Evolutionary conservation across 2,888 invertebrate species (phyloP).

Genomic region (Neoitamus cyanurus): DNA sequence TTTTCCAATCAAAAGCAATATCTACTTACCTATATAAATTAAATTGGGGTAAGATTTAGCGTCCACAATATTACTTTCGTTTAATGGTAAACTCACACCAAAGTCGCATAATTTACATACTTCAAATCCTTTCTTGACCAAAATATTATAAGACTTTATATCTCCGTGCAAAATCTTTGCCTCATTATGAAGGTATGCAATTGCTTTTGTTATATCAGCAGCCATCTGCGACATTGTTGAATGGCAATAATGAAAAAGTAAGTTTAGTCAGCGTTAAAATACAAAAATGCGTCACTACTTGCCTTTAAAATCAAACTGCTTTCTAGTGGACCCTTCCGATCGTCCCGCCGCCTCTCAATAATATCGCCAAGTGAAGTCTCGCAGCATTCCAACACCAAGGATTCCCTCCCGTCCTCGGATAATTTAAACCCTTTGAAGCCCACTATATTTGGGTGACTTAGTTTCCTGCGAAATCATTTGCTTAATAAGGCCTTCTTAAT

Average conservation of each 20-base stretch:
- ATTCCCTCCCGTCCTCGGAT: slow-evolving; percentile 64
- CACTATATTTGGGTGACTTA: slow-evolving; percentile 85
- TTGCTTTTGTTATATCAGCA: slow-evolving; percentile 74
- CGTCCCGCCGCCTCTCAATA: slow-evolving; percentile 75
- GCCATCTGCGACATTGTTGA: too few relatives aligned
- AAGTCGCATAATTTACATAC: slow-evolving; percentile 86
- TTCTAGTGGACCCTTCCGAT: slow-evolving; percentile 71
- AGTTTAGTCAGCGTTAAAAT: too few relatives aligned
- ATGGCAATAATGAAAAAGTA: too few relatives aligned
- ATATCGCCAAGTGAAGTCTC: slow-evolving; percentile 77
- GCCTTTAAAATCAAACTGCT: slow-evolving; percentile 73
- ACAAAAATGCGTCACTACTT: background rate
- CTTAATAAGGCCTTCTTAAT: too few relatives aligned
- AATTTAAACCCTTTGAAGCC: slow-evolving; percentile 74
- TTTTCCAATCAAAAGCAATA: background rate
- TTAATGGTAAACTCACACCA: slow-evolving; percentile 80
- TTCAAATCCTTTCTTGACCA: slow-evolving; percentile 80
- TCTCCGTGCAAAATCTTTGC: slow-evolving; percentile 83
- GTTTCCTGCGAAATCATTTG: slow-evolving; percentile 60
- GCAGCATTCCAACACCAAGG: slow-evolving; percentile 84
- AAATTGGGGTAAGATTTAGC: slow-evolving; percentile 68
- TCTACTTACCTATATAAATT: slow-evolving; percentile 73
- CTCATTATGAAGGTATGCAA: slow-evolving; percentile 81
- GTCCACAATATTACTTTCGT: slow-evolving; percentile 73
- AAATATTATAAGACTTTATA: slow-evolving; percentile 84